Base-by-base conservation (phyloP, 2,888 invertebrate species). In the Athripsodes cinereus region DNA sequence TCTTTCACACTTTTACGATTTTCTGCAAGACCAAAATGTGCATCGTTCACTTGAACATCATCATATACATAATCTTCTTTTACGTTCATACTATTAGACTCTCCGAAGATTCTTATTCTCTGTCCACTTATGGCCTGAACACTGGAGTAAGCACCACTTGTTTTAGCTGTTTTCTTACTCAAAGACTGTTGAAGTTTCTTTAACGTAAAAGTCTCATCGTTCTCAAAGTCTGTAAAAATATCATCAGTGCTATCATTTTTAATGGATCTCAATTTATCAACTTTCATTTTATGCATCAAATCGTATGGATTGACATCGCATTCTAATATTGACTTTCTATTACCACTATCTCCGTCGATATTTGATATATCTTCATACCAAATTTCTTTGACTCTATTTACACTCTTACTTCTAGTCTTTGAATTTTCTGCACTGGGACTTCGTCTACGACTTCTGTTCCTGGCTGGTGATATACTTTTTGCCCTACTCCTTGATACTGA, bases 251-350 rank as follows among this genome's bases (percentile, higher is more conserved):
- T 78, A 66, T 80, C 77, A 65, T 76, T 74, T 70, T 76, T 74
- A 44, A 74, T 75, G 62, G 79, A 67, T 66, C 79, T 75, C 69
- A 80, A 74, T 63, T 75, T 70, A 68, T 66, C 69, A n/a, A 71
- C 69, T 48, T 57, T 59, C 58, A 68, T 78, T 62, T 75, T 75
- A 70, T 88, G 85, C 66, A 91, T 84, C 68, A 92, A 78, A 64
- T 90, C 88, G 69, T 92, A 92, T 2, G 92, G 90, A 72, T 91
- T 92, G 44, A 92, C 88, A 70, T 88, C 85, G 74, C 91, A 92
- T 66, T 90, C 87, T 46, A 92, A 74, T 64, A 92, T 92, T 18
- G 91, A 91, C 64, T 83, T 85, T 48, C 86, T 77, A 44, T 72
- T 64, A 50, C 20, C 68, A 22, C 75, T 74, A 63, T 66, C 70